Conservation (phyloP, 2,113 vertebrate genomes). For the Prinia subflava region DNA sequence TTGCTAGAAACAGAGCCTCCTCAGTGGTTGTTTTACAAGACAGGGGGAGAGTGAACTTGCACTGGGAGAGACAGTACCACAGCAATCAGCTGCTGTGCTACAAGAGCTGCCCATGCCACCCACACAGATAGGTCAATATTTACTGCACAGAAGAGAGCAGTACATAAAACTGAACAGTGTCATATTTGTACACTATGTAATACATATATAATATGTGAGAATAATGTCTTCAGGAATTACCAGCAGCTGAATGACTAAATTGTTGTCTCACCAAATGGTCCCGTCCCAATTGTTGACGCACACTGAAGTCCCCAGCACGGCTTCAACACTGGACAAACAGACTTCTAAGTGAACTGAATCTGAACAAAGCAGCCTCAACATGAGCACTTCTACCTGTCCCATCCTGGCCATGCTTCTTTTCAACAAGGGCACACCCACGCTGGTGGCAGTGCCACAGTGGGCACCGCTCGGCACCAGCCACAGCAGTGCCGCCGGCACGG, state of each 20-base stretch:
- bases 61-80: not conserved
- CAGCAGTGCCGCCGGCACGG: accelerated
- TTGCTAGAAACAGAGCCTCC: not conserved
- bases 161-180: not conserved
- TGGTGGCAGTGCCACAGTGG: accelerated
- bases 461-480: accelerated
- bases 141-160: not conserved
- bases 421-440: accelerated
- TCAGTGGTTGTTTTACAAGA: not conserved
- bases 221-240: not conserved
- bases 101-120: not conserved
- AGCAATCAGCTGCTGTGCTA: not conserved
- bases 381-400: not conserved
- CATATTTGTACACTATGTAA: not conserved
- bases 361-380: not conserved
- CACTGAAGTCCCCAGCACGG: not conserved
- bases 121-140: not conserved
- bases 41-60: not conserved
- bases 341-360: not conserved
- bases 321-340: not conserved
- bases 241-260: not conserved
- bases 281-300: accelerated
- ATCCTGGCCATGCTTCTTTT: not conserved
- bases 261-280: not conserved
- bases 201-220: not conserved